Percentiles rank a stretch among this genome's conserved stretches.
These are phyloP conservation scores for Rhopalosiphum maidis DNA, from an alignment of 1,140 invertebrate species.

Conservation along the genomic window DNA sequence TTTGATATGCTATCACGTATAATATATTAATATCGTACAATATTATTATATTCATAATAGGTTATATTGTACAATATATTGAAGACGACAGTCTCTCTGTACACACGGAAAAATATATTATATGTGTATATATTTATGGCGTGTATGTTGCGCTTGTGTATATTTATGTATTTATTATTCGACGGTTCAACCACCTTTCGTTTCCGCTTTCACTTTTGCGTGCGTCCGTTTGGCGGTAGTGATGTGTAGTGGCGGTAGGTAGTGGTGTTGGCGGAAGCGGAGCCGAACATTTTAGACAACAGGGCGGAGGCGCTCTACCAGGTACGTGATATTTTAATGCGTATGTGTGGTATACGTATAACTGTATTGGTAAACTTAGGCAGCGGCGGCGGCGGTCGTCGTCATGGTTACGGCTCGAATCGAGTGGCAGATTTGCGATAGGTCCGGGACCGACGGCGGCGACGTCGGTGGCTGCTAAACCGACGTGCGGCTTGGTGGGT, in stretches of 20 bases:
- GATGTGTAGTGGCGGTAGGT: background rate
- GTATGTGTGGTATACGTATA: background rate
- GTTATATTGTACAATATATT: background rate
- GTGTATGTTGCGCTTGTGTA: background rate
- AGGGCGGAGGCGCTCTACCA: background rate
- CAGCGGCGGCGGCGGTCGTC: background rate
- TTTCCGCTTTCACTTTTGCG: conserved; percentile 55
- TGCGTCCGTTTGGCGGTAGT: background rate
- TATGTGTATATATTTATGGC: too few relatives aligned
- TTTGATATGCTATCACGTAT: background rate
- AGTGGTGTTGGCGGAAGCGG: background rate
- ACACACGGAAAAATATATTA: too few relatives aligned
- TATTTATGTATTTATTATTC: conserved; percentile 18
- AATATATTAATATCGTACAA: background rate
- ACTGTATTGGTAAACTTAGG: background rate
- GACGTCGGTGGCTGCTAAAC: background rate
- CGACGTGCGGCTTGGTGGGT: background rate
- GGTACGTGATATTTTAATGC: background rate
- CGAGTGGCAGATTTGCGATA: conserved; percentile 40
- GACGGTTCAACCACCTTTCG: conserved; percentile 41
- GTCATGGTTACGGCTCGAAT: conserved; percentile 35
- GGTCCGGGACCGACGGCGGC: conserved; percentile 43
- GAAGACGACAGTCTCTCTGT: background rate
- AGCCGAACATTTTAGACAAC: conserved; percentile 16
- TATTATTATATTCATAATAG: background rate